phyloP scores from a whole-genome alignment of 2,888 invertebrate species.

The Zygaena filipendulae region DNA sequence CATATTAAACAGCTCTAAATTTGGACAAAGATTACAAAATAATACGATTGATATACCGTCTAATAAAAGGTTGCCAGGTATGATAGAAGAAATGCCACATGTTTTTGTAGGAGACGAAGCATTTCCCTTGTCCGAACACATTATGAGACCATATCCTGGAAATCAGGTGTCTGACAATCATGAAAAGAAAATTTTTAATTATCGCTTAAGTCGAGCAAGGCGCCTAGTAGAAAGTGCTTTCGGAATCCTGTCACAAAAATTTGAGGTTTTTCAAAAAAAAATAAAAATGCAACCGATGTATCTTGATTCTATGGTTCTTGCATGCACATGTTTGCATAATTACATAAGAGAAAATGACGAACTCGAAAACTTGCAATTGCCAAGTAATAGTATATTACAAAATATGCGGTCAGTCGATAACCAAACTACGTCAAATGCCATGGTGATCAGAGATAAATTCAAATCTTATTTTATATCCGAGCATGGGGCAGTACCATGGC shows the following conservation, averaged over 20 bases:
- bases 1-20: conserved; percentile 15
- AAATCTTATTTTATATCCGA: conserved; percentile 14
- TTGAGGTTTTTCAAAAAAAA: conserved; percentile 14
- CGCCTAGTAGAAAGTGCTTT: conserved; percentile 14
- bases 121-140: too few relatives aligned
- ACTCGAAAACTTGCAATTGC: conserved; percentile 10
- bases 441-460: conserved; percentile 13
- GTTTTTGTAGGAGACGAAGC: conserved; percentile 23
- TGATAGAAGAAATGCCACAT: conserved; percentile 17
- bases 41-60: conserved; percentile 18
- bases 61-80: conserved; percentile 19
- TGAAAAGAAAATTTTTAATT: conserved; percentile 15
- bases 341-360: too few relatives aligned
- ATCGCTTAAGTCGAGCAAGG: conserved; percentile 15
- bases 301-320: conserved; percentile 13
- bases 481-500: conserved; percentile 13
- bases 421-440: conserved; percentile 12
- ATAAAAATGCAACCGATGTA: conserved; percentile 13
- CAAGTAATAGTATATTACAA: conserved; percentile 14
- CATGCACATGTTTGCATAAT: conserved; percentile 14
- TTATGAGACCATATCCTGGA: too few relatives aligned
- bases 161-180: conserved; percentile 9
- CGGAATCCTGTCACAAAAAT: conserved; percentile 13
- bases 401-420: conserved; percentile 12
- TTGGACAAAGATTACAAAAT: conserved; percentile 14